Base-by-base conservation (phyloP, 2,113 vertebrate species). In the Microtus montanus region DNA sequence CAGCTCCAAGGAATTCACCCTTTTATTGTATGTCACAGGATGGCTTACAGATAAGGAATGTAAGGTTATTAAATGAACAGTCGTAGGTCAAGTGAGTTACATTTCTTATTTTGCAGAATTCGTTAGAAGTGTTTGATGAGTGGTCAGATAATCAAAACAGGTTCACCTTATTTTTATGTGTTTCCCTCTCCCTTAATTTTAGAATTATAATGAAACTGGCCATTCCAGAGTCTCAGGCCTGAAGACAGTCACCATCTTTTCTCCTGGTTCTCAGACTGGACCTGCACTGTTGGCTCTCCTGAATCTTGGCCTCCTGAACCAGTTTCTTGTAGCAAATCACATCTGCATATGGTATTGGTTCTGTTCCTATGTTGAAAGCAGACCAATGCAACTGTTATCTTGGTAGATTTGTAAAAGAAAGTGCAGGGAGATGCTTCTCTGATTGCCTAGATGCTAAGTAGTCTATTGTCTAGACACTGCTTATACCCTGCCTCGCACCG, bases 41-140 rank as follows among this genome's bases (percentile, higher is more conserved):
- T 54, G 35, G 7, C 54, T 84, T 93, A 63, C 44, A 90, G 80
- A 92, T 82, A 47, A 73, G 68, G 6, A 83, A 61, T 94, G 88
- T 70, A 87, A 44, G 26, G 38, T 15, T 35, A 77, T 30, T 49
- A 44, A 84, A 63, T 70, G 66, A 83, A 54, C 70, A n/a, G 17
- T 78, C 74, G 80, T 82, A 83, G 63, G 49, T 13, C 78, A n/a
- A 58, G 35, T 89, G 63, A 74, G 44, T 89, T 83, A 89, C 26
- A 92, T 78, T 92, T 86, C 75, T 70, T 96, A 5, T 7, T 89
- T 13, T 10, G 83, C 13, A 64, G 49, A 95, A 84, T 80, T 80
- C 52, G n/a, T 94, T 49, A 89, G 41, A 92, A 93, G 71, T 83
- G 73, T 94, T 94, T 95, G 80, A 66, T 82, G 71, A 63, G 13